Percentiles rank a stretch among this genome's conserved stretches.
phyloP scores from a whole-genome alignment of 2,113 vertebrate species.

The Poeciliopsis retropinna region DNA sequence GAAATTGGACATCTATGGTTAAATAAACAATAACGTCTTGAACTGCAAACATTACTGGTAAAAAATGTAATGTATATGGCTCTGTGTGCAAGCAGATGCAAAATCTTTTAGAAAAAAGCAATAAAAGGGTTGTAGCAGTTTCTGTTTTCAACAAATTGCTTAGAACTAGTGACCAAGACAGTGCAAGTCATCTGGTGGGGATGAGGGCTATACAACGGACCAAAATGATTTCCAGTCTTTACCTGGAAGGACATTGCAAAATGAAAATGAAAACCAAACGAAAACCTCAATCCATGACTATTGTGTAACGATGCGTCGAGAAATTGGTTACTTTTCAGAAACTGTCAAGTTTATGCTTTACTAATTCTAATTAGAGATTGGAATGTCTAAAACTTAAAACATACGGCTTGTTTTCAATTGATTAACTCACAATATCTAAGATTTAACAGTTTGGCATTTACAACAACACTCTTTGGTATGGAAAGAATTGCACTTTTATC shows the following conservation, averaged over 20 bases:
- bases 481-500: too few species aligned
- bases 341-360: too few species aligned
- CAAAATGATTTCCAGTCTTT: neutral
- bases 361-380: too few species aligned
- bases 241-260: neutral
- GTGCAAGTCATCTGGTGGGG: neutral
- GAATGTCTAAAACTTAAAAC: too few species aligned
- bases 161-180: too few species aligned
- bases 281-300: neutral
- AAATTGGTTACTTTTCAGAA: neutral
- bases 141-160: neutral
- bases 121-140: neutral
- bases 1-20: slow-evolving; percentile 77
- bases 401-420: too few species aligned
- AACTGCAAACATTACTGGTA: slow-evolving; percentile 57
- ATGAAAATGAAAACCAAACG: neutral
- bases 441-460: too few species aligned
- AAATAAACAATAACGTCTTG: slow-evolving; percentile 85
- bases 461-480: too few species aligned
- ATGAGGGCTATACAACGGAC: neutral
- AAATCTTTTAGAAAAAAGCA: neutral
- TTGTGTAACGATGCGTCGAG: neutral
- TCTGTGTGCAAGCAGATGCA: neutral
- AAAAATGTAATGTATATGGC: too few species aligned
- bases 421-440: too few species aligned